Evolutionary conservation across 2,797 vertebrate species (phyloP), one percentile per base, ranked within the genome.

Genomic region (Clarias pachynema): DNA sequence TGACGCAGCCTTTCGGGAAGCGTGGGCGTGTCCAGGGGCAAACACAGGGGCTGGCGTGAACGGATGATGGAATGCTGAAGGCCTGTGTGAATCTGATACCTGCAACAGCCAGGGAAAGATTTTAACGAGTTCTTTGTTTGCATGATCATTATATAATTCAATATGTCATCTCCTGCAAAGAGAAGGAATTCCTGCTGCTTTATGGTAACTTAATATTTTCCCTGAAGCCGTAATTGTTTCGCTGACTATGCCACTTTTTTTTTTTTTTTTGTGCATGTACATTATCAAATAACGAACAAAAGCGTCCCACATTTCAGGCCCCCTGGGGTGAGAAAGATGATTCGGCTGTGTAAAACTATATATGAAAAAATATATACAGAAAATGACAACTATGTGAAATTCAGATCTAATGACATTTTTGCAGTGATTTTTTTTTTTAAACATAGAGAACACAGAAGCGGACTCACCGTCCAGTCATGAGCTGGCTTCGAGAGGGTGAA

Each of bases 81-180:
- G 60, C 98, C 98, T 0, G 97, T 99, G 93, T 97, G 97, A 91
- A 99, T 99, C 93, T 98, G 97, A 92, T 99, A 99, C 91, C 98
- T 99, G 88, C 34, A 31, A 81, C 49, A 53, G 22, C 20, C n/a
- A 81, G 24, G 53, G 87, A 12, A 74, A 37, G 0, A 15, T 59
- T 24, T 59, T 34, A 22, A 20, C 57, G n/a, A 86, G 22, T 85
- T 16, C 16, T 81, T 24, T 22, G 1, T 80, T 53, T 60, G 24
- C 24, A 24, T 37, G 31, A 37, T 7, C 31, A 59, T 31, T 78
- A 59, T 78, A 60, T 34, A 40, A 79, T 62, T 10, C 31, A 62
- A 62, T 79, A 44, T 65, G 16, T 65, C 60, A 65, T 49, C 9
- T 60, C 53, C 10, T 4, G 37, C 15, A 65, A 80, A 49, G 62